Evolutionary conservation across 2,888 invertebrate species (phyloP).

Genomic region (Coleophora deauratella): DNA sequence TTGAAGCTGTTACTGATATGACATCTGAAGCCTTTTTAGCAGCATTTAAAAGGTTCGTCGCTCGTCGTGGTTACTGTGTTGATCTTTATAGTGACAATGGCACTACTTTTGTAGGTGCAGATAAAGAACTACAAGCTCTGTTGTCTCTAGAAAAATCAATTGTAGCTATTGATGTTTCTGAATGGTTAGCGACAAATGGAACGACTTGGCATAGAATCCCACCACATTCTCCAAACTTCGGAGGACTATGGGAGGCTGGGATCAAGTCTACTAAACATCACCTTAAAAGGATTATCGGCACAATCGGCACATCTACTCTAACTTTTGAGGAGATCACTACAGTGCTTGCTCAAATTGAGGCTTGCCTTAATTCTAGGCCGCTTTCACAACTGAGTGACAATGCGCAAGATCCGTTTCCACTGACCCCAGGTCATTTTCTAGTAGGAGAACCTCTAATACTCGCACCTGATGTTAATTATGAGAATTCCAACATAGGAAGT

Average conservation of each 20-base stretch:
- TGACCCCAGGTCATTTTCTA: too few relatives aligned
- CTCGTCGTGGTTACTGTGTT: conserved; percentile 15
- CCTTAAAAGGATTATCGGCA: conserved; percentile 8
- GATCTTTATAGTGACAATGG: conserved; percentile 19
- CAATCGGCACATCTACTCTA: conserved; percentile 4
- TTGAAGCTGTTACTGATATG: conserved; percentile 25
- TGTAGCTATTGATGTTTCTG: neutral
- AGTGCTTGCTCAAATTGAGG: conserved; percentile 18
- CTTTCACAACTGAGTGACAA: conserved; percentile 10
- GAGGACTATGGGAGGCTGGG: conserved; percentile 15
- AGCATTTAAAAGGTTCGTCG: conserved; percentile 17
- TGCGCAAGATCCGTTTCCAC: conserved; percentile 15
- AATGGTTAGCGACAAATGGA: conserved; percentile 1
- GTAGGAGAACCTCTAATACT: conserved; percentile 16
- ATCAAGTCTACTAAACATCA: conserved; percentile 7
- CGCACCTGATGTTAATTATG: conserved; percentile 13
- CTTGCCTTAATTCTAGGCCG: too few relatives aligned
- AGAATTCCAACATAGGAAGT: too few relatives aligned
- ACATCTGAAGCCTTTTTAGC: conserved; percentile 22
- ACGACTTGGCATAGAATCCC: conserved; percentile 13
- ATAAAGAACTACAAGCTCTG: neutral
- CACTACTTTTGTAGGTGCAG: conserved; percentile 14
- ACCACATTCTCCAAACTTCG: conserved; percentile 14
- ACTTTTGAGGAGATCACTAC: conserved; percentile 17
- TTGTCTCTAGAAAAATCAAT: neutral